Percentiles rank a stretch among this genome's conserved stretches.
Evolutionary conservation across 1,140 invertebrate genomes (phyloP).

Genomic region (Carcinoscorpius rotundicauda): DNA sequence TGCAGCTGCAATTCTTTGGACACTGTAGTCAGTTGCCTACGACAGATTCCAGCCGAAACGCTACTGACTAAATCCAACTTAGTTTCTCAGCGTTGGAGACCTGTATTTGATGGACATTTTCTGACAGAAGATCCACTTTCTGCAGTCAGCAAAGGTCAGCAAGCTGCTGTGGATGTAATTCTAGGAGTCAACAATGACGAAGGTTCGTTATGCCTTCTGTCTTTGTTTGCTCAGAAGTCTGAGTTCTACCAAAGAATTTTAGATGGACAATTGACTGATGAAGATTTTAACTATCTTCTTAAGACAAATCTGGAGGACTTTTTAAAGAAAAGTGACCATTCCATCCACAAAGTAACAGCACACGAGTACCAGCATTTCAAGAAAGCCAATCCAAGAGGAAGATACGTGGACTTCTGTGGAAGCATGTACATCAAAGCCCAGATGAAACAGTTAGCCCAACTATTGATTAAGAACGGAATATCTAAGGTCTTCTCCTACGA

Average conservation of each 20-base stretch:
- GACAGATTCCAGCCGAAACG: conserved; percentile 8
- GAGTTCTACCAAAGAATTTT: conserved; percentile 14
- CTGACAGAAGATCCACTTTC: conserved; percentile 17
- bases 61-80: conserved; percentile 7
- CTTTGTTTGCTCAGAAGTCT: conserved; percentile 13
- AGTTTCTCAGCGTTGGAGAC: conserved; percentile 15
- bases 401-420: conserved; percentile 22
- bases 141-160: conserved; percentile 5
- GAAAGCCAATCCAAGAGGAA: background rate
- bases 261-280: conserved; percentile 6
- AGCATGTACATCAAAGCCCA: conserved; percentile 18
- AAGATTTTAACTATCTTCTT: conserved; percentile 17
- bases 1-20: background rate
- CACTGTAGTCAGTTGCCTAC: conserved; percentile 16
- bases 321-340: background rate
- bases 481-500: conserved; percentile 21
- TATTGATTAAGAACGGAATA: conserved; percentile 5
- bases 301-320: conserved; percentile 5
- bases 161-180: conserved; percentile 17
- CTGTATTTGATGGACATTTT: conserved; percentile 16
- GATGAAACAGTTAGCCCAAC: conserved; percentile 4
- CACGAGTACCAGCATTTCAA: conserved; percentile 6
- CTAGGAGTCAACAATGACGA: conserved; percentile 23
- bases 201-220: conserved; percentile 23
- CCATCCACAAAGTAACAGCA: conserved; percentile 2